Base-by-base conservation (phyloP, 2,888 invertebrate genomes). In the Carpatolechia fugitivella region DNA sequence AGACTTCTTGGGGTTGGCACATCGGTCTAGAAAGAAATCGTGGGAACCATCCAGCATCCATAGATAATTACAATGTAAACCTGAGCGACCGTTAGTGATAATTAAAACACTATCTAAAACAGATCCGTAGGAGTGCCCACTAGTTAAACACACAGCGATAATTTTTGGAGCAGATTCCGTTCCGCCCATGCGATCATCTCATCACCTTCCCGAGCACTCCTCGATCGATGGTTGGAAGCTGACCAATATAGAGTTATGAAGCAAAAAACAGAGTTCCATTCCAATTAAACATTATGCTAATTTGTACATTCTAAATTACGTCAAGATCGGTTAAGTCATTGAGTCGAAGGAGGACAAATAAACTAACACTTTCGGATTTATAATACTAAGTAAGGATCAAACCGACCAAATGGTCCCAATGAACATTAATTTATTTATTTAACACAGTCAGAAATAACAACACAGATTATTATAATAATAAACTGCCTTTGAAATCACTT, bases 121-220 rank as follows among this genome's bases (percentile, higher is more conserved):
- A 20, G 41, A 52, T 52, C 41, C 46, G 55, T 48, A 52, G 53
- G 14, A 24, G 20, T 20, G 4, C 24, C 20, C 3, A 6, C 29
- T 29, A 8, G 29, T 58, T 56, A 57, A 57, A 48, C 53, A 56
- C 20, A 56, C 52, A 56, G 20, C 14, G 16, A 40, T 52, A 36
- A 35, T 40, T 50, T 41, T 41, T 31, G 40, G 6, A 52, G 14
- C 29, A 13, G 13, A 50, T 50, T 50, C 24, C 36, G 11, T 36
- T 41, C 24, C 58, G 58, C 60, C 58, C 55, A 36, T 35, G 14
- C 40, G 52, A 57, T 56, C 52, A 56, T 47, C 49, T 54, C 36
- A 40, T 56, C 50, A 59, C 38, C 18, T 31, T 40, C 14, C 14
- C 13, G 31, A 10, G 29, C 11, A 44, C 30, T 29, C 24, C 29